Evolutionary conservation across 2,888 invertebrate genomes (phyloP), one percentile per base, ranked within the genome.

Genomic region (Platycnemis pennipes): DNA sequence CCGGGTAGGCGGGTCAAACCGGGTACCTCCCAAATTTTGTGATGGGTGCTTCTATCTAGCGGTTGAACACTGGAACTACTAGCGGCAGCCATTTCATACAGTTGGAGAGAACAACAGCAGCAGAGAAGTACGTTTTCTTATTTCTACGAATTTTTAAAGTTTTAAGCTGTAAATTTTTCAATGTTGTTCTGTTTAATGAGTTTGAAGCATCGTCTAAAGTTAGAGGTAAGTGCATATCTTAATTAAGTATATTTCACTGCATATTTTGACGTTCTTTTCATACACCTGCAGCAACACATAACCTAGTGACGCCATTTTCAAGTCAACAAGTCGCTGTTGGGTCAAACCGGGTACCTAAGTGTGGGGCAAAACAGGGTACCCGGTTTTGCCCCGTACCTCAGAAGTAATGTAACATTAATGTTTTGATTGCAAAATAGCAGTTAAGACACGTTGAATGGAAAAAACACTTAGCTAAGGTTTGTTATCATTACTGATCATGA

Each of bases 11-110:
- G 63, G 63, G 63, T 63, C 63, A n/a, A 63, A 63, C 63, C 63
- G 63, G 63, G 63, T 63, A 63, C 63, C 19, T 63, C 63, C 63
- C 63, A 63, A 63, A 63, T 63, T 63, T 63, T 63, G 63, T 63
- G 63, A 63, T 63, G 63, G 63, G 63, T 63, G 63, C 63, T 63
- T 63, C 63, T 63, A 63, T 63, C 63, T 63, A 63, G 63, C 63
- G 63, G 63, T 63, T 63, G 63, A 63, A 63, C 63, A 63, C 63
- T 63, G 63, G 63, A 63, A 63, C 63, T 63, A 63, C 63, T 26
- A 63, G 63, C 63, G 63, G 63, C 63, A 63, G 63, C 63, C 63
- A 63, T 63, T 63, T 63, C 63, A 63, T 22, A 63, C 63, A 63
- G 19, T 63, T 63, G 63, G 63, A 63, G 63, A 63, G 63, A 63